phyloP scores from a whole-genome alignment of 2,113 vertebrate genomes.

The Cinclus cinclus region DNA sequence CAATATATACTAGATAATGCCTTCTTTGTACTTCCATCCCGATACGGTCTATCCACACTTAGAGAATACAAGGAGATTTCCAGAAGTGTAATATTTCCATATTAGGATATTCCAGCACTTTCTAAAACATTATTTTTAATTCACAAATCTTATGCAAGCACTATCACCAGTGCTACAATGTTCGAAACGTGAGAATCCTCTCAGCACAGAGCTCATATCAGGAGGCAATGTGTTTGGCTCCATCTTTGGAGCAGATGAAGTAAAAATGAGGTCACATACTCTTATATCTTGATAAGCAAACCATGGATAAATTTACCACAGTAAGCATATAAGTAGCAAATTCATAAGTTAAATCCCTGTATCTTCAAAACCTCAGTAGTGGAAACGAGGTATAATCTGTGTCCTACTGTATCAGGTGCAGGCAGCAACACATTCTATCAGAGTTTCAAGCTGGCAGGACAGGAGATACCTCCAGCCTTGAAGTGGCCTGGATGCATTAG shows the following conservation, averaged over 20 bases:
- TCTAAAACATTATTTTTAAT: background rate
- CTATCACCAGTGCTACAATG: background rate
- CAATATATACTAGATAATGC: background rate
- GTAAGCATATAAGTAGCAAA: background rate
- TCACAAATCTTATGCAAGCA: background rate
- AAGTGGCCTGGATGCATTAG: rapidly evolving
- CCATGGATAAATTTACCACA: background rate
- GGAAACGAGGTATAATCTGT: background rate
- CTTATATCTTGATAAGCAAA: background rate
- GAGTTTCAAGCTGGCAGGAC: background rate
- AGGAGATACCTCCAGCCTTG: background rate
- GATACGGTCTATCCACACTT: background rate
- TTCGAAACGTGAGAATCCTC: background rate
- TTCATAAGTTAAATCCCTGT: background rate
- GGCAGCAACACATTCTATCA: background rate
- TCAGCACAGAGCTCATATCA: background rate
- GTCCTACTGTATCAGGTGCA: background rate
- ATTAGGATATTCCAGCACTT: background rate
- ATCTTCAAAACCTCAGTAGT: background rate
- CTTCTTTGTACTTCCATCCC: background rate
- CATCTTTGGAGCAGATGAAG: background rate
- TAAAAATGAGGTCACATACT: background rate
- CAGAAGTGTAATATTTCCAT: background rate
- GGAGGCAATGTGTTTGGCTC: background rate
- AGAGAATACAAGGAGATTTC: background rate